Conservation (phyloP, 2,797 vertebrate genomes). For the Paratrypauchen microcephalus region DNA sequence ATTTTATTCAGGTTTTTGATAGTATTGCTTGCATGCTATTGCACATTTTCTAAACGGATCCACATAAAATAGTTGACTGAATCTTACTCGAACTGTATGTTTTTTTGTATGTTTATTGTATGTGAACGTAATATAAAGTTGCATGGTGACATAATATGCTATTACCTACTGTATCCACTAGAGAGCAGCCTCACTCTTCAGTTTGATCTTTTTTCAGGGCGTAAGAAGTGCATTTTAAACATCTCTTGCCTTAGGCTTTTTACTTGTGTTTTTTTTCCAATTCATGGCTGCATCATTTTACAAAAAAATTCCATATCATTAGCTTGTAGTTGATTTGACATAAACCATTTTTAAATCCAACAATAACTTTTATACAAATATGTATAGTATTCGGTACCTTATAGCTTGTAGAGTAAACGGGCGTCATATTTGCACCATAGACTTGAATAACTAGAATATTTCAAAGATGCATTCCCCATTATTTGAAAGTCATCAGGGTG, state of each 20-base stretch:
- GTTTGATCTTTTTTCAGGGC: neutral
- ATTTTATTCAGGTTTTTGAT: too few relatives aligned
- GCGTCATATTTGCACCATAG: neutral
- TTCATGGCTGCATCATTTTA: neutral
- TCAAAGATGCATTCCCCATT: slow-evolving; percentile 27
- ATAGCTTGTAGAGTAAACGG: neutral
- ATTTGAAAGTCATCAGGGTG: slow-evolving; percentile 1
- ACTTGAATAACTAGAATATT: too few relatives aligned
- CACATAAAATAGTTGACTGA: neutral
- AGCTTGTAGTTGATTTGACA: neutral
- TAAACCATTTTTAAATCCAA: neutral
- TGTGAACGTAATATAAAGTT: neutral
- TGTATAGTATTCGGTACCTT: neutral
- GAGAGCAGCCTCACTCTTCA: slow-evolving; percentile 36
- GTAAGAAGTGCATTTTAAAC: neutral
- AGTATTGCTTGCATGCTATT: too few relatives aligned
- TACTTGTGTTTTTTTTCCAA: too few relatives aligned
- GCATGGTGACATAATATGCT: neutral
- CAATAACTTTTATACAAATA: neutral
- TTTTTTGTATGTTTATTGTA: neutral
- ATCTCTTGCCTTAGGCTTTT: neutral
- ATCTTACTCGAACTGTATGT: neutral
- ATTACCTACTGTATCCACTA: slow-evolving; percentile 39
- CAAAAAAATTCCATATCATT: too few relatives aligned
- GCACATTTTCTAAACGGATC: neutral